Base-by-base conservation (phyloP, 2,797 vertebrate genomes). In the Aeoliscus strigatus region DNA sequence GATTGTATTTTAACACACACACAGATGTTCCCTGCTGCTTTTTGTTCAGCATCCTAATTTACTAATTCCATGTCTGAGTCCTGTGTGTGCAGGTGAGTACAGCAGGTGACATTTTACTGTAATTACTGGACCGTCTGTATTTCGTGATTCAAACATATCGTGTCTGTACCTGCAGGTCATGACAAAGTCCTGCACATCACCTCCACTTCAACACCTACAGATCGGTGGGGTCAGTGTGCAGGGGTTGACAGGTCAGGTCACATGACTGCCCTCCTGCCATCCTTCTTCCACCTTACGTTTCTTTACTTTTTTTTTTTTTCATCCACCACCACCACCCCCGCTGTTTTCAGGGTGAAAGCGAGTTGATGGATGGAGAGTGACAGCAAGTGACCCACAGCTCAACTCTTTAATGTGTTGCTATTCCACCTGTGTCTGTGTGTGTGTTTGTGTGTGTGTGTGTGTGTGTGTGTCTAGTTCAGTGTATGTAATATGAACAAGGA, bases 191-290 rank as follows among this genome's bases (percentile, higher is more conserved):
- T n/a, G n/a, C 87, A 32, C 81, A 83, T 93, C 78, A 73, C 81
- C 92, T 93, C 88, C 89, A 87, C 86, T 80, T 87, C 82, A 89
- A 87, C 92, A 90, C 91, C 86, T 87, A 60, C 54, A 82, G 91
- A 89, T 90, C 90, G 72, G 48, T 32, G 49, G 65, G 91, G 92
- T 93, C 86, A 84, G 70, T 54, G 64, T 70, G 79, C 58, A 52
- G 52, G 40, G 80, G 52, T 82, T 62, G 63, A 60, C 51, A 39
- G 10, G 33, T 50, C 34, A 65, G 10, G 4, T 79, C 86, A 89
- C 81, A 75, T 88, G 88, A 86, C 75, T 50, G 39, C 48, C 66
- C 75, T 51, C 16, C 23, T 14, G 5, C 35, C 39, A 32, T 41
- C 31, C 31, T 21, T 9, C 5, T 3, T 25, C 48, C 51, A 18